A percentile compares a stretch with the other conserved stretches of the same genome.
Evolutionary conservation across 2,888 invertebrate genomes (phyloP).

Genomic region (Lycaena phlaeas): DNA sequence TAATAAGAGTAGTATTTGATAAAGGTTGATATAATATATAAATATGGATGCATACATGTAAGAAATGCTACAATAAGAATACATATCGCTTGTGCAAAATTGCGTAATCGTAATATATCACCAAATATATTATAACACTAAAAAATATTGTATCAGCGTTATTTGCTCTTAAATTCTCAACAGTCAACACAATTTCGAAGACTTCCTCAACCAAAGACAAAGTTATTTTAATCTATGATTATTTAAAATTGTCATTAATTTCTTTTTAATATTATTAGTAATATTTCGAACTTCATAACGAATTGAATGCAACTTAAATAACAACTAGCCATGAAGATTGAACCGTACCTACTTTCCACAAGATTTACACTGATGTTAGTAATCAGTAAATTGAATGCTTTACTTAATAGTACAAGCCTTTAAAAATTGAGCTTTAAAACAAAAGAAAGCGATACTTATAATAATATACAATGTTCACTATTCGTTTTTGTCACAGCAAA

Average conservation of each 20-base stretch:
- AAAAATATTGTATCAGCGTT: slow-evolving; percentile 1
- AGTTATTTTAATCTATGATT: too few species aligned
- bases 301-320: too few species aligned
- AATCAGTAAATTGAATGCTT: too few species aligned
- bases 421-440: background rate
- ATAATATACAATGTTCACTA: background rate
- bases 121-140: background rate
- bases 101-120: slow-evolving; percentile 35
- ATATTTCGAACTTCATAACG: too few species aligned
- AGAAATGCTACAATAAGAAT: slow-evolving; percentile 66
- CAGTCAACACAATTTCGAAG: background rate
- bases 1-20: slow-evolving; percentile 67
- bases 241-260: too few species aligned
- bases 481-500: slow-evolving; percentile 30
- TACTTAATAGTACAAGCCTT: background rate
- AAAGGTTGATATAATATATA: slow-evolving; percentile 48
- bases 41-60: slow-evolving; percentile 42
- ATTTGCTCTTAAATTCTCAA: too few species aligned
- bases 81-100: slow-evolving; percentile 67
- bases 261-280: too few species aligned
- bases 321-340: too few species aligned
- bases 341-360: too few species aligned
- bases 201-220: background rate
- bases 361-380: too few species aligned
- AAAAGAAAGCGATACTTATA: background rate